Evolutionary conservation across 2,113 vertebrate species (phyloP), one percentile per base, ranked within the genome.

Genomic region (Pavo muticus): DNA sequence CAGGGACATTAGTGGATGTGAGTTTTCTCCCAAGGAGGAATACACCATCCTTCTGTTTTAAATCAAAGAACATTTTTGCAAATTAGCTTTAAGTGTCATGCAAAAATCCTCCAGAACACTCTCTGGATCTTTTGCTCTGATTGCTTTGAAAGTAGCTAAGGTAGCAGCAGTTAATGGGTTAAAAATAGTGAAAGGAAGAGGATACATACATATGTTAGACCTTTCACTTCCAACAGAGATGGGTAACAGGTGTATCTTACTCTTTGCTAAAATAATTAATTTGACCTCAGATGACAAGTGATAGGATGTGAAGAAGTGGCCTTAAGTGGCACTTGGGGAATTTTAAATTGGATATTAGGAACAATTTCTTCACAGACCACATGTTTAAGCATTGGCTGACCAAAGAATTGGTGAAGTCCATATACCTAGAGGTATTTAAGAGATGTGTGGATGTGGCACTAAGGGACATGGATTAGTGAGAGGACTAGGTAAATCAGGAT

Each of bases 31-130:
- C 75, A 97, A 91, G 94, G 85, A 97, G 80, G 85, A 61, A 96
- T 95, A 94, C 57, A 23, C 84, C 74, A 91, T 97, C 91, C 88
- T 96, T 96, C 94, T 97, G 87, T 96, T 97, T 97, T 97, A 97
- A 97, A 97, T 97, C 80, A 96, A 95, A 97, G 97, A 83, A 76
- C 69, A 47, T 50, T 97, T 97, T 97, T 97, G 80, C 96, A 97
- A 97, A 97, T 97, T 96, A 97, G 39, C 29, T 93, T 77, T 94
- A 90, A 96, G 65, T 91, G 93, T 96, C 77, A 84, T 95, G 79
- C 64, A 96, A 93, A 96, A 96, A 97, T 95, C 95, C 80, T 97
- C 95, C 94, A 97, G 48, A 63, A 37, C 54, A 82, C 37, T 92
- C 61, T 87, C 75, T 75, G 67, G 35, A 87, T 92, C 60, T 96